Conservation (phyloP, 2,113 vertebrate genomes). For the Sander lucioperca region DNA sequence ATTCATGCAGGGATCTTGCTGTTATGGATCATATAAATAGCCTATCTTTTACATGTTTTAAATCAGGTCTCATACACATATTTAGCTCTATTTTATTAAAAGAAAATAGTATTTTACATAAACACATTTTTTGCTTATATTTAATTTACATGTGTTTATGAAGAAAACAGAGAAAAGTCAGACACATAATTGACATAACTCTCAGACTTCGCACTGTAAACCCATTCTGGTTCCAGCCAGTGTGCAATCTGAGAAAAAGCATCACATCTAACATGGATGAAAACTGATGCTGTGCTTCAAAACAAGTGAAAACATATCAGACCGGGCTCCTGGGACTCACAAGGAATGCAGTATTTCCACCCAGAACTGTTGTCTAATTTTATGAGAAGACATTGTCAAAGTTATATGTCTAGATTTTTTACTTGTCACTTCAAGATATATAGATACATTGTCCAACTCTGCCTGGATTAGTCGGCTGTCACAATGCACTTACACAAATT, state of each 20-base stretch:
- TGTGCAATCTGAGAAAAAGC: slow-evolving; percentile 7
- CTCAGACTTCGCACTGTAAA: not conserved
- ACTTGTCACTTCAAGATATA: not conserved
- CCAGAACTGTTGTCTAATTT: not conserved
- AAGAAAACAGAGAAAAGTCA: not conserved
- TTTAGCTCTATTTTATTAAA: not conserved
- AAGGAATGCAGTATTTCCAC: slow-evolving; percentile 4
- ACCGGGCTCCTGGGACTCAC: not conserved
- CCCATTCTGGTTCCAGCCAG: not conserved
- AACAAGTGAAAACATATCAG: slow-evolving; percentile 3
- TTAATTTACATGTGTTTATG: not conserved
- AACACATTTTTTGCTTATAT: not conserved
- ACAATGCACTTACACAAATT: not conserved
- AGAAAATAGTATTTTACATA: not conserved
- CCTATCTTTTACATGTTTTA: slow-evolving; percentile 23
- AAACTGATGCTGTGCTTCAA: slow-evolving; percentile 1
- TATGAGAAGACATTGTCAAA: not conserved
- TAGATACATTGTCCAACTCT: not conserved
- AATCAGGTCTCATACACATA: not conserved
- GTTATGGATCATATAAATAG: slow-evolving; percentile 31
- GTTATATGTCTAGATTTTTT: not conserved
- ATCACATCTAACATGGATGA: not conserved
- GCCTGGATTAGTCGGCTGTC: not conserved
- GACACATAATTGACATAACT: not conserved
- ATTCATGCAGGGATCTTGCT: slow-evolving; percentile 30